Conservation (phyloP, 2,113 vertebrate genomes). For the Junco hyemalis region DNA sequence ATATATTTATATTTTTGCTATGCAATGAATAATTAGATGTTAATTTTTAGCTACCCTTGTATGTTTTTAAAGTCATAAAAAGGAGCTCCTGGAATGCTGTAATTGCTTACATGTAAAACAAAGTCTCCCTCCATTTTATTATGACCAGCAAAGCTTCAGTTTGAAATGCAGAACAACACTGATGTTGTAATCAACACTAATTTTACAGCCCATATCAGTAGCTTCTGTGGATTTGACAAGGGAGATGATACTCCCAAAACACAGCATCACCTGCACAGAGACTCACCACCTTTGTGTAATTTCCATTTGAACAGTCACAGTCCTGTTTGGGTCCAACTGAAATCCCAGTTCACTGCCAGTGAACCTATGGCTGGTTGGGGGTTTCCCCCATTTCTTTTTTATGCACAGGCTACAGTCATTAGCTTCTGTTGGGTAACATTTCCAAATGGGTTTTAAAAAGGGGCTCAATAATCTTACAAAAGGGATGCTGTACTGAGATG, state of each 20-base stretch:
- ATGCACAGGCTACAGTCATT: background rate
- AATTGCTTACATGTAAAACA: background rate
- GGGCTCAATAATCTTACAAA: background rate
- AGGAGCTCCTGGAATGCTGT: background rate
- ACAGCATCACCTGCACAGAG: background rate
- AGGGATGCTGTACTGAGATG: background rate
- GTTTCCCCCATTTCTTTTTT: background rate
- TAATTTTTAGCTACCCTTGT: background rate
- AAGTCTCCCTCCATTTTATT: background rate
- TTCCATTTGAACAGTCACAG: background rate
- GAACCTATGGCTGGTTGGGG: background rate
- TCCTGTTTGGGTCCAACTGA: rapidly evolving
- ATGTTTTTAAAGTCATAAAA: background rate
- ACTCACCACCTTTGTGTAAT: background rate
- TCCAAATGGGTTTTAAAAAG: background rate
- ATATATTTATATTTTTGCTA: background rate
- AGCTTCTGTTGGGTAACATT: background rate
- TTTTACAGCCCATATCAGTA: background rate
- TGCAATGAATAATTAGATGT: background rate
- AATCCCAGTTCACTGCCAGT: background rate
- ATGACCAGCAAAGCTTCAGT: background rate
- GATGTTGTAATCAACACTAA: background rate
- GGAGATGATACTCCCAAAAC: background rate
- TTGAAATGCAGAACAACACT: background rate
- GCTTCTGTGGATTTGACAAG: background rate